Evolutionary conservation across 2,797 vertebrate species (phyloP).

Genomic region (Phataginus tricuspis): DNA sequence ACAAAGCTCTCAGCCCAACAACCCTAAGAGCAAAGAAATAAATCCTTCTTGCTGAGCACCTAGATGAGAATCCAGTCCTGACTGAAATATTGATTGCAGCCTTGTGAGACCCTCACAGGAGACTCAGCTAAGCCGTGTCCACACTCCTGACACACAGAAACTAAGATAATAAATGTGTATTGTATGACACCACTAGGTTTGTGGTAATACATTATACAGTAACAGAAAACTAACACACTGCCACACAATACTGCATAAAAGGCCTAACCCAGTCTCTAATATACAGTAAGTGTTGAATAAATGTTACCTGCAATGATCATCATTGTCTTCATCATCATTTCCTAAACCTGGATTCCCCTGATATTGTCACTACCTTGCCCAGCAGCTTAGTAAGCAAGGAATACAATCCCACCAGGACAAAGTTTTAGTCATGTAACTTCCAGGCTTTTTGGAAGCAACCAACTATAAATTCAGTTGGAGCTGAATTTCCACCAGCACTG

Average conservation of each 20-base stretch:
- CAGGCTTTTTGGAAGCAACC: slow-evolving; percentile 45
- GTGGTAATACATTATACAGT: neutral
- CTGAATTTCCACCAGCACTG: slow-evolving; percentile 60
- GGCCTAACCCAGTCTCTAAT: neutral
- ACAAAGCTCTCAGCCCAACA: slow-evolving; percentile 13
- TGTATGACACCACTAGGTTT: neutral
- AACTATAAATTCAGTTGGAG: slow-evolving; percentile 62
- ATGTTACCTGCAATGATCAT: neutral
- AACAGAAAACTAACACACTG: slow-evolving; percentile 17
- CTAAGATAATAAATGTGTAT: slow-evolving; percentile 24
- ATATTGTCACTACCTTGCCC: neutral
- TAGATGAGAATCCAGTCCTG: neutral
- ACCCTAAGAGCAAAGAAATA: neutral
- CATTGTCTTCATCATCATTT: neutral
- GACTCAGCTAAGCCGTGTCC: neutral
- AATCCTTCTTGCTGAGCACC: neutral
- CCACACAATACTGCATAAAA: neutral
- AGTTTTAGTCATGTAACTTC: slow-evolving; percentile 40
- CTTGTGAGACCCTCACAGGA: neutral
- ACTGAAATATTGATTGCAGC: neutral
- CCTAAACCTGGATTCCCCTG: neutral
- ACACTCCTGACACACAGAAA: slow-evolving; percentile 11
- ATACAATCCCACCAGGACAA: slow-evolving; percentile 45
- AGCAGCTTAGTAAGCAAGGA: neutral
- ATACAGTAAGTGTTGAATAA: neutral